phyloP scores from a whole-genome alignment of 2,888 invertebrate genomes.

The Acleris emargana region DNA sequence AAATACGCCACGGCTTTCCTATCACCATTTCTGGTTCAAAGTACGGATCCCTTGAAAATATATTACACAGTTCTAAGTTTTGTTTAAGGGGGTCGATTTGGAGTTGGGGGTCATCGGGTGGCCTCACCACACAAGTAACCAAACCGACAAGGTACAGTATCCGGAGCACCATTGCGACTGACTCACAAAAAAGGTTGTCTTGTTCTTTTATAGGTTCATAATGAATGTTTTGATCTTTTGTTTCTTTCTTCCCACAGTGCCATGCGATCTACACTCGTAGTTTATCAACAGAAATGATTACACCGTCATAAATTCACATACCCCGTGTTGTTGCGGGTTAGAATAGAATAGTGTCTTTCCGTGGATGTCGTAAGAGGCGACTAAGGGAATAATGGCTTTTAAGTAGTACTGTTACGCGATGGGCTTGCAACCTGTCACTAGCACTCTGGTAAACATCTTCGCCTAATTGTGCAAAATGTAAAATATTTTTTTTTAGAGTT shows the following conservation, averaged over 20 bases:
- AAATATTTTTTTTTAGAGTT: too few relatives aligned
- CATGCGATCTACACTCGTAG: not conserved
- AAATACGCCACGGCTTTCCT: constrained; percentile 63
- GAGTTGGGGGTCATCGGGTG: not conserved
- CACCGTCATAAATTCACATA: not conserved
- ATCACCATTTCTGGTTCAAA: constrained; percentile 62
- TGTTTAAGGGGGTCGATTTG: constrained; percentile 6
- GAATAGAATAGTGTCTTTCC: too few relatives aligned
- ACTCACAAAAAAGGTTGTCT: not conserved
- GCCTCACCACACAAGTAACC: not conserved
- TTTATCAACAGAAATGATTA: not conserved
- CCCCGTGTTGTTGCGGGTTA: too few relatives aligned
- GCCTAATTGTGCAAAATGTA: too few relatives aligned
- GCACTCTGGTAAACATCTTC: too few relatives aligned
- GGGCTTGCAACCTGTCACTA: too few relatives aligned
- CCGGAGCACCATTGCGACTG: constrained; percentile 9
- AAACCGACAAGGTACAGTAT: not conserved
- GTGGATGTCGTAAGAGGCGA: too few relatives aligned
- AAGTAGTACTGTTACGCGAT: too few relatives aligned
- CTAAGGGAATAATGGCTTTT: too few relatives aligned
- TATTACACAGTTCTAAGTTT: constrained; percentile 48
- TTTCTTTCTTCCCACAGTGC: constrained; percentile 11
- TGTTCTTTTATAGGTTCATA: not conserved
- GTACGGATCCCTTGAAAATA: constrained; percentile 54
- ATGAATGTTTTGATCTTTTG: constrained; percentile 32